Percentiles rank a stretch among this genome's conserved stretches.
Conservation (phyloP, 2,888 invertebrate genomes). For the Ditula angustiorana region DNA sequence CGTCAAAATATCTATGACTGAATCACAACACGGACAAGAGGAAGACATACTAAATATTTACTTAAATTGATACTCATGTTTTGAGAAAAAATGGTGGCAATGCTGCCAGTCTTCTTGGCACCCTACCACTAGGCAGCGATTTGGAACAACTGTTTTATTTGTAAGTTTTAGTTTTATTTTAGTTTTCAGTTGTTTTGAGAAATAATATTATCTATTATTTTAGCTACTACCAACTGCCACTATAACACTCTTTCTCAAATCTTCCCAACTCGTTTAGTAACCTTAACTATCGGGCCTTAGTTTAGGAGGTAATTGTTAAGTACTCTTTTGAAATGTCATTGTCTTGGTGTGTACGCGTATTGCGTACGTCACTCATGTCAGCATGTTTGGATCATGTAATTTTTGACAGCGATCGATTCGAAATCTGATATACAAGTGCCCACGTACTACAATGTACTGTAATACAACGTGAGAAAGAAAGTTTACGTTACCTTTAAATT, state of each 20-base stretch:
- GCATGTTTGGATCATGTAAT: not conserved
- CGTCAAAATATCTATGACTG: too few relatives aligned
- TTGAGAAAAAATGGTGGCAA: too few relatives aligned
- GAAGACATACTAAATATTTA: too few relatives aligned
- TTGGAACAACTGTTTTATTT: too few relatives aligned
- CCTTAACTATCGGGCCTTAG: not conserved
- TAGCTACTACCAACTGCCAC: not conserved
- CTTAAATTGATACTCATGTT: too few relatives aligned
- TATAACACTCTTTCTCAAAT: not conserved
- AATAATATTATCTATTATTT: not conserved
- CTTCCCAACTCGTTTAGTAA: not conserved
- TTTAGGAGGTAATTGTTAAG: not conserved
- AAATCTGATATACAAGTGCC: conserved; percentile 5
- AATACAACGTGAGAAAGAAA: conserved; percentile 29
- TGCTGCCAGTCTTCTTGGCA: too few relatives aligned
- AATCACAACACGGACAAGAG: too few relatives aligned
- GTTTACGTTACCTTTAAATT: conserved; percentile 34
- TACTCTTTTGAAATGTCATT: not conserved
- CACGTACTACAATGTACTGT: not conserved
- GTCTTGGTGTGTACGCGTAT: too few relatives aligned
- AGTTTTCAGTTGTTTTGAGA: too few relatives aligned
- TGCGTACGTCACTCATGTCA: not conserved
- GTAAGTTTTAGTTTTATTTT: too few relatives aligned
- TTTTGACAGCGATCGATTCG: conserved; percentile 15
- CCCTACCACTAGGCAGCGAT: too few relatives aligned